A percentile compares a stretch with the other conserved stretches of the same genome.
phyloP scores from a whole-genome alignment of 2,888 invertebrate genomes.

The Pandemis corylana region DNA sequence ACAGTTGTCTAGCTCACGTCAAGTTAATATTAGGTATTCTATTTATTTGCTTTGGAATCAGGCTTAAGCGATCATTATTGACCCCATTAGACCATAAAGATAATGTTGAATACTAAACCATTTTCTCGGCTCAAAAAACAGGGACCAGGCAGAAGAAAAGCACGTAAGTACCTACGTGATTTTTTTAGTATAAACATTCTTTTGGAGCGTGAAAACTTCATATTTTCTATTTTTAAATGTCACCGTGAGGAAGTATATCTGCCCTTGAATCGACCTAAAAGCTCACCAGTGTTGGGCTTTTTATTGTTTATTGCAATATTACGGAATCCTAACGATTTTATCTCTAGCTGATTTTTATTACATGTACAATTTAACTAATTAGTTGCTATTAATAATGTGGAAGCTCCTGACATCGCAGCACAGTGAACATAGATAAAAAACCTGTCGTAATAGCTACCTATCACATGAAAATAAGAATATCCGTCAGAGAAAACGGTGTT shows the following conservation, averaged over 20 bases:
- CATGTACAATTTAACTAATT: conserved; percentile 10
- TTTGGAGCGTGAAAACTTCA: too few relatives aligned
- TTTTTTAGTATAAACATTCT: too few relatives aligned
- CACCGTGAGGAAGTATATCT: too few relatives aligned
- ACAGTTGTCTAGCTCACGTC: background rate
- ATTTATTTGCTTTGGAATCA: background rate
- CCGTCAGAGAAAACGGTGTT: background rate
- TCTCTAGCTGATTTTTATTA: background rate
- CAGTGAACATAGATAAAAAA: background rate
- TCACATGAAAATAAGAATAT: too few relatives aligned
- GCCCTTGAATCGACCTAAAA: too few relatives aligned
- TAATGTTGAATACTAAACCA: background rate
- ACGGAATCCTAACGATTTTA: background rate
- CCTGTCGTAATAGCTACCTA: background rate
- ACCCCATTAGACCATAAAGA: background rate
- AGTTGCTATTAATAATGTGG: conserved; percentile 9
- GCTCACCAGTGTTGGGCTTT: too few relatives aligned
- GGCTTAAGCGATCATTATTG: background rate
- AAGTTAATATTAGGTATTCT: background rate
- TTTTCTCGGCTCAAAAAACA: background rate
- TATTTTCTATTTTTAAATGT: too few relatives aligned
- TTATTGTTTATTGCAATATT: too few relatives aligned
- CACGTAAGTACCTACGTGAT: too few relatives aligned
- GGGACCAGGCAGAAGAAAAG: background rate
- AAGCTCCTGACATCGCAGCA: background rate